A percentile compares a stretch with the other conserved stretches of the same genome.
phyloP scores from a whole-genome alignment of 1,140 invertebrate genomes.

The Pseudomyrmex dendroicus region DNA sequence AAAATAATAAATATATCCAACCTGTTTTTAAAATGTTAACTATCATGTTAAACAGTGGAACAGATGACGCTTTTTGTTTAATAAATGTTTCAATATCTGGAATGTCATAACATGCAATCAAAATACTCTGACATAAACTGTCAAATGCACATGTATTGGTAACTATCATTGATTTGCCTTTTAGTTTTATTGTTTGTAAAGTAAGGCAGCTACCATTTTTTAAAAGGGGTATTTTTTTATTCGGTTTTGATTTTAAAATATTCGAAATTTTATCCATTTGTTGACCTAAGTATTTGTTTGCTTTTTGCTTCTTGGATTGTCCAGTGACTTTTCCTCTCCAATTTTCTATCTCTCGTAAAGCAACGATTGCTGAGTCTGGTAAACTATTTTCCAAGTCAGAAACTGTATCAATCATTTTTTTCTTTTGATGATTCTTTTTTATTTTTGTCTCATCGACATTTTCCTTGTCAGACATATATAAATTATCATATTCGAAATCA shows the following conservation, averaged over 20 bases:
- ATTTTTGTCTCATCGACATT: neutral
- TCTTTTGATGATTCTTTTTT: neutral
- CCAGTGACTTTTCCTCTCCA: neutral
- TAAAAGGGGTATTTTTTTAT: constrained; percentile 11
- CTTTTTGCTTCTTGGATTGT: neutral
- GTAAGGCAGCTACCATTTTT: neutral
- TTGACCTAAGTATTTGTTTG: constrained; percentile 7
- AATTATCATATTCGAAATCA: neutral
- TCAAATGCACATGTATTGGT: neutral
- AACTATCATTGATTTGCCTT: neutral
- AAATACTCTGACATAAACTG: constrained; percentile 3
- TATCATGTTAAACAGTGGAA: too few species aligned
- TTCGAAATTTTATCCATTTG: neutral
- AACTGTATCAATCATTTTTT: neutral
- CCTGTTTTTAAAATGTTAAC: too few species aligned
- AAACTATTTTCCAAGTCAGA: neutral
- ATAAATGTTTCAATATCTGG: neutral
- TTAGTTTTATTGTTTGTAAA: neutral
- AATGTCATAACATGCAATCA: neutral
- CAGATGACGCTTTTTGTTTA: too few species aligned
- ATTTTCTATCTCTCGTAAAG: constrained; percentile 1
- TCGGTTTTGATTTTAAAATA: neutral
- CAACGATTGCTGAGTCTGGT: neutral
- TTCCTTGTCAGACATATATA: neutral
- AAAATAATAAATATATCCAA: too few species aligned